phyloP scores from a whole-genome alignment of 2,888 invertebrate genomes.

The Leucophenga maculata region DNA sequence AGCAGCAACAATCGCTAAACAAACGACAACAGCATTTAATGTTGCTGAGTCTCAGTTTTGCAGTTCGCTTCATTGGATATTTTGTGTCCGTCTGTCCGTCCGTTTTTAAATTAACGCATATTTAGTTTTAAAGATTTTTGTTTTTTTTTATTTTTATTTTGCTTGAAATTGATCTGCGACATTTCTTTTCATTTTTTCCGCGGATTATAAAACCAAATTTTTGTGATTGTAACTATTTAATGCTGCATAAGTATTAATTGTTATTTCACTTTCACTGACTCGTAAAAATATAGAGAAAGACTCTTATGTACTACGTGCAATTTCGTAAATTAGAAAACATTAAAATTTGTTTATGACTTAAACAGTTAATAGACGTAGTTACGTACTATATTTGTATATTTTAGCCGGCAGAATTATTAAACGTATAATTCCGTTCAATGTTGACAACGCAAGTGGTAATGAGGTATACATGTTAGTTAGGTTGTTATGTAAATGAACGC shows the following conservation, averaged over 20 bases:
- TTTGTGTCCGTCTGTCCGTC: background rate
- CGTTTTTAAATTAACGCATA: conserved; percentile 13
- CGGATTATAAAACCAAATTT: conserved; percentile 18
- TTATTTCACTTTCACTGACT: conserved; percentile 11
- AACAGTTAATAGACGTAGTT: no score
- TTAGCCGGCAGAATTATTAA: no score
- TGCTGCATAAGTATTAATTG: conserved; percentile 10
- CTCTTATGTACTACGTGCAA: background rate
- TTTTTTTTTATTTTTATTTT: no score
- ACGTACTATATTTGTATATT: no score
- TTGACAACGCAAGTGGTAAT: no score
- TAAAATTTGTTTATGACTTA: no score
- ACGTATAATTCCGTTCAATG: no score
- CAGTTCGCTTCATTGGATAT: no score
- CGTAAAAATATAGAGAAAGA: background rate
- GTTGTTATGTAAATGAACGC: no score
- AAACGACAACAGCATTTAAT: background rate
- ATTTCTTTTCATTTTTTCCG: background rate
- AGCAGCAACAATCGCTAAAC: conserved; percentile 5
- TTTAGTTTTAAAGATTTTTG: conserved; percentile 19
- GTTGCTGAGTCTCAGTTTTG: background rate
- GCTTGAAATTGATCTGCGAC: background rate
- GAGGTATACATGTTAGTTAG: no score
- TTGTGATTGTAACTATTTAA: background rate
- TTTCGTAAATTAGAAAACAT: background rate